Base-by-base conservation (phyloP, 2,113 vertebrate species). In the Asarcornis scutulata region DNA sequence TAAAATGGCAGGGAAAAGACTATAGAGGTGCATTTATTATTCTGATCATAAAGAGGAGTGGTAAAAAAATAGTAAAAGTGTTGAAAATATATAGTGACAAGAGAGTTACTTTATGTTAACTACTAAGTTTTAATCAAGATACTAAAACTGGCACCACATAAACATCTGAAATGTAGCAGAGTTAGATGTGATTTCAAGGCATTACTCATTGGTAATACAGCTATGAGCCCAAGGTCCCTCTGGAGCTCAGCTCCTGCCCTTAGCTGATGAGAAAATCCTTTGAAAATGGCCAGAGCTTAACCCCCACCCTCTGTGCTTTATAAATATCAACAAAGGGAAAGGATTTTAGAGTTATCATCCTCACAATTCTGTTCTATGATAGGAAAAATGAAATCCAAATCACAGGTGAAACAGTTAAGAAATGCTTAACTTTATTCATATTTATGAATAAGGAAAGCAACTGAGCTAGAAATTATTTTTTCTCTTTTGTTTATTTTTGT, bases 251-350 rank as follows among this genome's bases (percentile, higher is more conserved):
- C 78, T 91, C 56, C 89, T 95, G 82, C 87, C 86, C 75, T 93
- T 86, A 46, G 58, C 31, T 97, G 82, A 92, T 81, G 86, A 97
- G 76, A 96, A 95, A 94, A 82, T 80, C 55, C 40, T 40, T 75
- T 91, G 88, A 90, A 97, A 97, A 91, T 79, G 59, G 69, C 60
- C 62, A 95, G 76, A 93, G 79, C 82, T 96, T 96, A 95, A 95
- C 93, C 71, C 96, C 36, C 59, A 83, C 74, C 59, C 40, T 85
- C 52, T 83, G 55, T 27, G 36, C 23, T 79, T 94, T 95, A 94
- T 96, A 96, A 97, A 96, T 94, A 96, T 84, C 75, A 95, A 82
- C 83, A 84, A 17, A 87, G 25, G 34, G 29, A 92, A 86, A n/a
- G 31, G 46, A 91, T 96, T 92, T 94, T 91, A 84, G 84, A 92